phyloP scores from a whole-genome alignment of 1,140 invertebrate species.

The Melipona quadrifasciata region DNA sequence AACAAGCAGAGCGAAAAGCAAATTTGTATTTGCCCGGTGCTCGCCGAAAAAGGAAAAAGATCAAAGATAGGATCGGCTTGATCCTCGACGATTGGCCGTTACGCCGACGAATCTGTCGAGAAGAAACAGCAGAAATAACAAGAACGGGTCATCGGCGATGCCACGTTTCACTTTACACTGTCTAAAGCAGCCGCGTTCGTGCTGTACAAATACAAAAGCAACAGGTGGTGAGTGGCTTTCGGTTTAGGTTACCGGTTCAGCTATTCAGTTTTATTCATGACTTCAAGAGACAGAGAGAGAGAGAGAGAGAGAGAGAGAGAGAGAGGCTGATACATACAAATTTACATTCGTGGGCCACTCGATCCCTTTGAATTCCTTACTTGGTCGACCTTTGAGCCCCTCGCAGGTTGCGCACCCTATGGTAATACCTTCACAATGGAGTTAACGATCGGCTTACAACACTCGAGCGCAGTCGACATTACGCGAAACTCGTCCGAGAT shows the following conservation, averaged over 20 bases:
- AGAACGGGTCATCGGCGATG: conserved; percentile 31
- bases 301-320: background rate
- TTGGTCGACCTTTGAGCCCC: conserved; percentile 44
- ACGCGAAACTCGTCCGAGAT: conserved; percentile 25
- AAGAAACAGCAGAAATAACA: background rate
- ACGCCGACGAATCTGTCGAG: conserved; percentile 7
- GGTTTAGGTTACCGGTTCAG: conserved; percentile 67
- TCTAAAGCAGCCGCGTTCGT: conserved; percentile 30
- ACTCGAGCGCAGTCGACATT: conserved; percentile 30
- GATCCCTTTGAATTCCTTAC: conserved; percentile 59
- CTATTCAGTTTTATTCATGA: conserved; percentile 74
- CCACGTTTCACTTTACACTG: conserved; percentile 47
- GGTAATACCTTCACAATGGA: conserved; percentile 62
- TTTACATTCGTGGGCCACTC: conserved; percentile 56
- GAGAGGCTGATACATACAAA: conserved; percentile 56
- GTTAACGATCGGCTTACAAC: conserved; percentile 58
- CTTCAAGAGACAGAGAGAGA: conserved; percentile 24
- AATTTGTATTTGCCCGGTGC: conserved; percentile 8
- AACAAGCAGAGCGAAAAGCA: background rate
- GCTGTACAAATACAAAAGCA: conserved; percentile 67
- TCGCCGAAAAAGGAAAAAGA: background rate
- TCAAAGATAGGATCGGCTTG: background rate
- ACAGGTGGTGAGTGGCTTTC: conserved; percentile 69
- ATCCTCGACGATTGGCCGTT: background rate
- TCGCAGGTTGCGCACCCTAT: conserved; percentile 37